Evolutionary conservation across 2,113 vertebrate species (phyloP).

Genomic region (Pterocles orientalis): DNA sequence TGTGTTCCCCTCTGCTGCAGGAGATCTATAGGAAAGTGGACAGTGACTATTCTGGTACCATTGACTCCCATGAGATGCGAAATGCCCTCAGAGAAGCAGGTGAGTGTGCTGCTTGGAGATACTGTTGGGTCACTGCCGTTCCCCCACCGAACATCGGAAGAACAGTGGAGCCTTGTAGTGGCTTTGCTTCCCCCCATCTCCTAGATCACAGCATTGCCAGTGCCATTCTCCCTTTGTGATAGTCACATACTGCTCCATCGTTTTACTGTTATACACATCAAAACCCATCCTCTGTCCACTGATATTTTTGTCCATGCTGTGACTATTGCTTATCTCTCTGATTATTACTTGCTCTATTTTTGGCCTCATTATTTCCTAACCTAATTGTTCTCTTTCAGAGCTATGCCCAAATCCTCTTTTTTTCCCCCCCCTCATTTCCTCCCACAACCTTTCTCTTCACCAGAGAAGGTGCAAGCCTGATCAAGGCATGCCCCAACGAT

Average conservation of each 20-base stretch:
- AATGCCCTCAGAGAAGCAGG: slow-evolving; percentile 78
- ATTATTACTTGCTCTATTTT: slow-evolving; percentile 14
- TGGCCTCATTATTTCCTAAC: slow-evolving; percentile 24
- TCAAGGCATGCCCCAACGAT: neutral
- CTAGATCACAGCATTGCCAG: neutral
- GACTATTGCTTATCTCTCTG: neutral
- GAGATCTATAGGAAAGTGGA: slow-evolving; percentile 76
- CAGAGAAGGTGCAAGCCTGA: neutral
- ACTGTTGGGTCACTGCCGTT: fast-evolving
- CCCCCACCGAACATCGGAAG: fast-evolving
- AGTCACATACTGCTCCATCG: neutral
- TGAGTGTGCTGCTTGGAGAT: neutral
- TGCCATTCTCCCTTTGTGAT: neutral
- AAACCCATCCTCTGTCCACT: neutral
- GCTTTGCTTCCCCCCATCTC: neutral
- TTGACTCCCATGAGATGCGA: slow-evolving; percentile 78
- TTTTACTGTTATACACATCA: neutral
- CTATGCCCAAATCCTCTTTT: neutral
- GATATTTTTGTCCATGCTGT: neutral
- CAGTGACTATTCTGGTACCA: slow-evolving; percentile 71
- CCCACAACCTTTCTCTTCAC: neutral
- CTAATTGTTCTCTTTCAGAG: neutral
- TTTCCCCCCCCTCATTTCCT: neutral
- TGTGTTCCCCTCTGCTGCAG: slow-evolving; percentile 55
- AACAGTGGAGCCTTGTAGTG: neutral